phyloP scores from a whole-genome alignment of 2,113 vertebrate genomes.

The Recurvirostra avosetta region DNA sequence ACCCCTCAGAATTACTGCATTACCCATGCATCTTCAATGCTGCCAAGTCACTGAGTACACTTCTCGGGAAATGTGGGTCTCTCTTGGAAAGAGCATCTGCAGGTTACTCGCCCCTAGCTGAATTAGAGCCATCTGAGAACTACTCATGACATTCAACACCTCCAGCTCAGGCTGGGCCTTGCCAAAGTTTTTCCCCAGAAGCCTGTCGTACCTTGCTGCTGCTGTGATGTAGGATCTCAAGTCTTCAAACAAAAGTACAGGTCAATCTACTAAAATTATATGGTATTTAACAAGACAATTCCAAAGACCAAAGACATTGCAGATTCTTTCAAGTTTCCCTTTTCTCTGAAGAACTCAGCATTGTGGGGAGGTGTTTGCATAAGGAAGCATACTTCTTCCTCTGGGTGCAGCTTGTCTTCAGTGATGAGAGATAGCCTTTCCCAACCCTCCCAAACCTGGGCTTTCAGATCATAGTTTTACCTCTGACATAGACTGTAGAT shows the following conservation, averaged over 20 bases:
- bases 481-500: not conserved
- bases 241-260: not conserved
- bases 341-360: not conserved
- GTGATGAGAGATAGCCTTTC: not conserved
- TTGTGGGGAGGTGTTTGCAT: not conserved
- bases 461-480: not conserved
- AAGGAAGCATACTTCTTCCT: not conserved
- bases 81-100: not conserved
- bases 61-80: not conserved
- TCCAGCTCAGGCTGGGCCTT: not conserved
- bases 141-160: not conserved
- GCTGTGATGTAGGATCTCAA: not conserved
- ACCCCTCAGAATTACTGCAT: not conserved
- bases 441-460: not conserved
- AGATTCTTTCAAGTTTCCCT: not conserved
- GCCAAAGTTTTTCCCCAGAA: not conserved
- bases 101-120: not conserved
- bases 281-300: not conserved
- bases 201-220: not conserved
- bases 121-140: not conserved
- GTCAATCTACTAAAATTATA: not conserved
- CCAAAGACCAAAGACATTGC: not conserved
- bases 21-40: rapidly evolving
- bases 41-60: not conserved
- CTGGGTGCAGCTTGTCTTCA: not conserved